Percentiles rank a stretch among this genome's conserved stretches.
phyloP scores from a whole-genome alignment of 2,113 vertebrate species.

The Myrmophylax atrothorax region DNA sequence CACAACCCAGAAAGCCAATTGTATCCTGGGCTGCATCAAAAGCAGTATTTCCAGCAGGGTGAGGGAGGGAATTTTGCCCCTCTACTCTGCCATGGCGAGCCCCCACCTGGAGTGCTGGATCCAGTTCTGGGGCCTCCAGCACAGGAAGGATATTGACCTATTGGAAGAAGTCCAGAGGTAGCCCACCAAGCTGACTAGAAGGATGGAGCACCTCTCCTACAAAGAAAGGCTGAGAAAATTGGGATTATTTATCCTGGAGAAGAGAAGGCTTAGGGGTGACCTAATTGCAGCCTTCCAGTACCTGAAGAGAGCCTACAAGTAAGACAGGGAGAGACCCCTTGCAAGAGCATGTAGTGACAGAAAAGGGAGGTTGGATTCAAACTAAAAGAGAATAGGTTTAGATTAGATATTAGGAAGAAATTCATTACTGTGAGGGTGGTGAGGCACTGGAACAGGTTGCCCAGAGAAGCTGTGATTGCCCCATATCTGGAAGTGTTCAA shows the following conservation, averaged over 20 bases:
- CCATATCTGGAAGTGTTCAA: background rate
- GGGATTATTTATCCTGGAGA: background rate
- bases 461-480: background rate
- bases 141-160: background rate
- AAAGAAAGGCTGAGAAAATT: background rate
- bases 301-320: background rate
- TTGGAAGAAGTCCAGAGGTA: background rate
- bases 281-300: background rate
- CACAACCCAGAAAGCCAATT: background rate
- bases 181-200: rapidly evolving
- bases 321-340: background rate
- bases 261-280: background rate
- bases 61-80: background rate
- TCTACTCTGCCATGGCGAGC: background rate
- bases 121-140: background rate
- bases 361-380: background rate
- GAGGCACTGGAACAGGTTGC: background rate
- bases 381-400: background rate
- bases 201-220: background rate
- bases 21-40: background rate
- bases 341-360: background rate
- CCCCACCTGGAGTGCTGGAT: background rate
- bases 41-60: background rate
- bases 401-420: background rate
- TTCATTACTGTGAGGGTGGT: background rate